A percentile compares a stretch with the other conserved stretches of the same genome.
These are phyloP conservation scores for Todiramphus chloris DNA, from an alignment of 2,113 vertebrate species.

Conservation along the genomic window DNA sequence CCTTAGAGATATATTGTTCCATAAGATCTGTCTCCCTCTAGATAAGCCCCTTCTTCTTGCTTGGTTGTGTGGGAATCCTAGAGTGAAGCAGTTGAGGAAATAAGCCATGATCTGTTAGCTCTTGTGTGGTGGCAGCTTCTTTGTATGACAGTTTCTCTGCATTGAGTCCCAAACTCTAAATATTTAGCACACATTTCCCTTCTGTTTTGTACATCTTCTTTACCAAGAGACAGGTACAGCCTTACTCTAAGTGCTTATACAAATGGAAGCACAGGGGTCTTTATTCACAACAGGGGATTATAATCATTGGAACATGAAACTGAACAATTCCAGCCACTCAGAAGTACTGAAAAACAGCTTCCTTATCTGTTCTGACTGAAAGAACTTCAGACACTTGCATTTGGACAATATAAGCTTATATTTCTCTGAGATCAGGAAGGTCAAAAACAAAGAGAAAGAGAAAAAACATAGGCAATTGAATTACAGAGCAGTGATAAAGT, in stretches of 20 bases:
- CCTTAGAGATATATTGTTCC: neutral
- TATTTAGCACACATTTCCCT: neutral
- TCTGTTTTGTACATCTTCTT: neutral
- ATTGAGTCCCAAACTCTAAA: fast-evolving
- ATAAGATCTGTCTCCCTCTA: neutral
- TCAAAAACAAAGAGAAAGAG: neutral
- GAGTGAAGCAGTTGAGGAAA: neutral
- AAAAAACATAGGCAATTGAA: neutral
- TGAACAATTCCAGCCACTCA: neutral
- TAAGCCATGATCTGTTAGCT: neutral
- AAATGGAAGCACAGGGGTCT: neutral
- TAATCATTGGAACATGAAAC: neutral
- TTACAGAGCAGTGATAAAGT: constrained; percentile 48
- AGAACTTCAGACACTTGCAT: neutral
- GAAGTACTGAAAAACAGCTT: neutral
- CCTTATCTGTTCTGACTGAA: neutral
- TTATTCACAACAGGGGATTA: neutral
- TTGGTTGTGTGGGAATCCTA: neutral
- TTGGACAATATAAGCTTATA: neutral
- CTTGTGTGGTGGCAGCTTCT: neutral
- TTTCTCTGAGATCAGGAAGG: neutral
- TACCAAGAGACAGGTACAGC: neutral
- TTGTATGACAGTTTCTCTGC: neutral
- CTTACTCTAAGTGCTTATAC: neutral
- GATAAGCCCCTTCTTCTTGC: neutral